Evolutionary conservation across 2,888 invertebrate species (phyloP), one percentile per base, ranked within the genome.

Genomic region (Drosophila prolongata): DNA sequence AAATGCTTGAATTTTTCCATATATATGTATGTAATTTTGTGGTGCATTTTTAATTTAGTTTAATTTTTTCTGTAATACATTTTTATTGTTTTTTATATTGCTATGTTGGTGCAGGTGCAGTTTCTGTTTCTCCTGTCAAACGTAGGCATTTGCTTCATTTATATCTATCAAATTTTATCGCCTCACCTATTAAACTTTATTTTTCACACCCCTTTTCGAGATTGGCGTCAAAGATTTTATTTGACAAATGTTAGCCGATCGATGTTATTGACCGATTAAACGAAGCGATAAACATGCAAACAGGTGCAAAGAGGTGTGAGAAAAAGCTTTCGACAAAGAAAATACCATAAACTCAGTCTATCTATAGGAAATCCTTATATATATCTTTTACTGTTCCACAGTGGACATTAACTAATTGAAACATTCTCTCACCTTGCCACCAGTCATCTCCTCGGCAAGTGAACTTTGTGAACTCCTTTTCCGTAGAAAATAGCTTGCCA

Each of bases 201-300:
- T 76, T 71, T 76, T 78, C 75, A 67, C 82, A 72, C 64, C 76
- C 60, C 64, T 77, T 80, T 80, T 75, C 75, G 49, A 47, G 79
- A 74, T 77, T 75, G 61, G 60, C 65, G 79, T 57, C 69, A 79
- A 79, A 73, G 77, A 83, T 83, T 76, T 86, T 86, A 80, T 78
- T 78, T 62, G 79, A 43, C 79, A 80, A 80, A 75, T 79, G 78
- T 64, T 71, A 58, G 72, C 55, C 40, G 68, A 68, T 43, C 67
- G 54, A 68, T 80, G 78, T 80, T 73, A 67, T 64, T 74, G 72
- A 71, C 75, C 77, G 80, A 84, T 88, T 84, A 53, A 58, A 40
- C 16, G 52, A 19, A 30, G 10, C 19, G 58, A 52, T 58, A 40
- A 27, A 76, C 78, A 14, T 57, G 70, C 59, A 76, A 74, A 19